Evolutionary conservation across 2,113 vertebrate genomes (phyloP).

Genomic region (Varanus salvator): DNA sequence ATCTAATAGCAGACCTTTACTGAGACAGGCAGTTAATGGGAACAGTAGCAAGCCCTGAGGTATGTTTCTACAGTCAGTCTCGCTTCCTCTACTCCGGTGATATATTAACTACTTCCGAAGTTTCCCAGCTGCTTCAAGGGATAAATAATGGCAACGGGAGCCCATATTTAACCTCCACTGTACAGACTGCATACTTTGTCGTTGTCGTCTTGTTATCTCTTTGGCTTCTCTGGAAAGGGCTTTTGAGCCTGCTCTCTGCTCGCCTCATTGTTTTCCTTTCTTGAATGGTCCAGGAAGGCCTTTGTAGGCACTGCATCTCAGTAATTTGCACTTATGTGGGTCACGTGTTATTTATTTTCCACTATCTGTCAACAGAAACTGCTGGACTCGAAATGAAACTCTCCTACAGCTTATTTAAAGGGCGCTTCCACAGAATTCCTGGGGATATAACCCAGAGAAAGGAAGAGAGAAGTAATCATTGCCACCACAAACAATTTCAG

Average conservation of each 20-base stretch:
- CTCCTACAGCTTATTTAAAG: background rate
- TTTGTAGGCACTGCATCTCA: background rate
- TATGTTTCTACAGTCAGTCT: slow-evolving; percentile 76
- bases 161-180: slow-evolving; percentile 79
- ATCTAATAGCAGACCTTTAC: slow-evolving; percentile 62
- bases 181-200: slow-evolving; percentile 63
- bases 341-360: slow-evolving; percentile 15
- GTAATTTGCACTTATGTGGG: background rate
- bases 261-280: background rate
- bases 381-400: background rate
- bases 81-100: slow-evolving; percentile 70
- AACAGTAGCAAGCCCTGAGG: slow-evolving; percentile 76
- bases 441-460: background rate
- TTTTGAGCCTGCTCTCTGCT: slow-evolving; percentile 27
- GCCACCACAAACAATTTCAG: too few relatives aligned
- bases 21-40: slow-evolving; percentile 61
- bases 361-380: accelerated
- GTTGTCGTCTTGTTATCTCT: slow-evolving; percentile 67
- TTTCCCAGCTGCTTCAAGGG: slow-evolving; percentile 75
- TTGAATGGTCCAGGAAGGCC: accelerated
- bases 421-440: background rate
- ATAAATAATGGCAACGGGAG: slow-evolving; percentile 77
- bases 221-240: slow-evolving; percentile 46
- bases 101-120: slow-evolving; percentile 80
- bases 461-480: background rate